Evolutionary conservation across 2,888 invertebrate species (phyloP).

Genomic region (Chaetoderma sp.): DNA sequence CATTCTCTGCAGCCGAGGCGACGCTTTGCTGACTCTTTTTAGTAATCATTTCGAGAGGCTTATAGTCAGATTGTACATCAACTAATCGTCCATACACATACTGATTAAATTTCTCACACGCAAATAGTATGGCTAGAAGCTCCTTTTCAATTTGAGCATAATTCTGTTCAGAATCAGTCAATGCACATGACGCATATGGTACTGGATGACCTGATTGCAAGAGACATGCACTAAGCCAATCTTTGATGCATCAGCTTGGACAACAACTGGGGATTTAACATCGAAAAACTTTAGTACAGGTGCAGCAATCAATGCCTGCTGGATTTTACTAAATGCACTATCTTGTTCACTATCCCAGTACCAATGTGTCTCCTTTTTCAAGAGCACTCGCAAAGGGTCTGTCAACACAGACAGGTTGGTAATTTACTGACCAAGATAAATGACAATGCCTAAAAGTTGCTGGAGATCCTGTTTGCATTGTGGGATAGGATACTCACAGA

Average conservation of each 20-base stretch:
- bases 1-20: conserved; percentile 32
- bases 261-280: not conserved
- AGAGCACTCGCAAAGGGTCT: conserved; percentile 30
- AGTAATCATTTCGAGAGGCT: conserved; percentile 30
- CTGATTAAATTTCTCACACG: conserved; percentile 28
- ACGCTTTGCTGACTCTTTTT: conserved; percentile 12
- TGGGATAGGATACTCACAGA: conserved; percentile 34
- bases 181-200: conserved; percentile 35
- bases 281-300: conserved; percentile 35
- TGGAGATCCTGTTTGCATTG: conserved; percentile 18
- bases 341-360: conserved; percentile 14
- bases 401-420: conserved; percentile 35
- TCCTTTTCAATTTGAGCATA: conserved; percentile 40
- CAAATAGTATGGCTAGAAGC: conserved; percentile 29
- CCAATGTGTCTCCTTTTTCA: conserved; percentile 23
- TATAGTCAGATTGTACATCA: conserved; percentile 36
- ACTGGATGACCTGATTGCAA: conserved; percentile 33
- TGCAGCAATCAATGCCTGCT: conserved; percentile 21
- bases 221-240: conserved; percentile 29
- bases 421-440: conserved; percentile 32
- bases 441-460: conserved; percentile 32
- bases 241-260: conserved; percentile 31
- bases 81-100: conserved; percentile 31
- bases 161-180: conserved; percentile 29
- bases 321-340: conserved; percentile 17